Evolutionary conservation across 2,797 vertebrate species (phyloP).

Genomic region (Adelosebastes latens): DNA sequence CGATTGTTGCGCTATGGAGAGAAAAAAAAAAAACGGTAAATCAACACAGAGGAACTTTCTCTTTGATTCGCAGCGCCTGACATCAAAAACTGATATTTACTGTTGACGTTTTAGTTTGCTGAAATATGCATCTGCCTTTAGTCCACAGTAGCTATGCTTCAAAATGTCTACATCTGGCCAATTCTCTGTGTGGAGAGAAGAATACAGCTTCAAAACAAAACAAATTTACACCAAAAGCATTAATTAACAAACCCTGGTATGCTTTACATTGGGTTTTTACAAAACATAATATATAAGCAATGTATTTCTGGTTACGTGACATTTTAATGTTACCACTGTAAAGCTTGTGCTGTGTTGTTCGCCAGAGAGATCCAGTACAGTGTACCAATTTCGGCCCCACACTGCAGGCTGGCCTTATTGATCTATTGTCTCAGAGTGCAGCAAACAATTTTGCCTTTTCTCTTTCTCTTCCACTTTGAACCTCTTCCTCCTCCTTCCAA

Average conservation of each 20-base stretch:
- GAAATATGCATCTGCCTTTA: neutral
- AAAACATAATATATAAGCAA: neutral
- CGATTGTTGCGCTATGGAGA: neutral
- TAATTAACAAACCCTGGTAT: neutral
- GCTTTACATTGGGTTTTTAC: neutral
- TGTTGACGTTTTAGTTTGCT: conserved; percentile 5
- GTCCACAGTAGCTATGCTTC: too few relatives aligned
- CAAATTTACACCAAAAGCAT: neutral
- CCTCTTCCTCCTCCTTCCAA: conserved; percentile 17
- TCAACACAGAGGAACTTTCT: neutral
- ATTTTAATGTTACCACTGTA: conserved; percentile 23
- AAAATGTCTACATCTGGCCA: too few relatives aligned
- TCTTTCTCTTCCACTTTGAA: conserved; percentile 36
- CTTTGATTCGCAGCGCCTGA: conserved; percentile 1
- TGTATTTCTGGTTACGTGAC: conserved; percentile 25
- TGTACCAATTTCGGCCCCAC: conserved; percentile 10
- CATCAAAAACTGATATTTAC: conserved; percentile 17
- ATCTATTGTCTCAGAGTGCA: conserved; percentile 55
- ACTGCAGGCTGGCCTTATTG: conserved; percentile 50
- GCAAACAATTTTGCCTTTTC: conserved; percentile 56
- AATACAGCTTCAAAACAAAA: neutral
- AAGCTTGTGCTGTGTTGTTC: conserved; percentile 33
- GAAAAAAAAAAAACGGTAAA: neutral
- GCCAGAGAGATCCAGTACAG: conserved; percentile 30
- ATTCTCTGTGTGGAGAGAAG: neutral